These are phyloP conservation scores for Drosophila neutralis DNA, from an alignment of 2,888 invertebrate species.

Conservation along the genomic window DNA sequence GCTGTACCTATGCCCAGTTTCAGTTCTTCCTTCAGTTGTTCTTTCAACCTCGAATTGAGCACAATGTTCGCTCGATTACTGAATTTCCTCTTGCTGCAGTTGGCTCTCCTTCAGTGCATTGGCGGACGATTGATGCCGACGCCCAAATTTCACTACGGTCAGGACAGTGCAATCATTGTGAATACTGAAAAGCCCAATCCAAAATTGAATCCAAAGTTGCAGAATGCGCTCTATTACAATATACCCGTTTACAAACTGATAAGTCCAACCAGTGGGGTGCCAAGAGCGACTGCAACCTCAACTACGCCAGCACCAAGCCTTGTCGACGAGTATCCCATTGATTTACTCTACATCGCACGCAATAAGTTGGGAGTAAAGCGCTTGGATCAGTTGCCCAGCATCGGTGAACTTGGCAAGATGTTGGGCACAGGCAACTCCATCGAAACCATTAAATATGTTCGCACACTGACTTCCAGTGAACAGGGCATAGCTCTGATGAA, in stretches of 20 bases:
- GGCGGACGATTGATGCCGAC: conserved; percentile 24
- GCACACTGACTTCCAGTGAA: conserved; percentile 71
- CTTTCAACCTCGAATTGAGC: conserved; percentile 47
- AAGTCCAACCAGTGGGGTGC: conserved; percentile 28
- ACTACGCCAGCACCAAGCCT: conserved; percentile 29
- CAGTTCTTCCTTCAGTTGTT: conserved; percentile 52
- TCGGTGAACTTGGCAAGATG: conserved; percentile 74
- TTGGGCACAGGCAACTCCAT: conserved; percentile 72
- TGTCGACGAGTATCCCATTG: conserved; percentile 71
- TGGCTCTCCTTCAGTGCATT: conserved; percentile 57
- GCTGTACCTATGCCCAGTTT: not conserved
- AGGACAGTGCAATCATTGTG: conserved; percentile 68
- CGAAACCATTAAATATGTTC: conserved; percentile 79
- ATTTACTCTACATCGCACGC: conserved; percentile 77
- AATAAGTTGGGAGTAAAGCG: conserved; percentile 74
- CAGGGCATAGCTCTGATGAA: conserved; percentile 78
- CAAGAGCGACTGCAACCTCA: conserved; percentile 13
- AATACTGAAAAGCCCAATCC: conserved; percentile 51
- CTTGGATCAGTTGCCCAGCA: conserved; percentile 73
- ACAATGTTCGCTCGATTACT: conserved; percentile 43
- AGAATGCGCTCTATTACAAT: conserved; percentile 61
- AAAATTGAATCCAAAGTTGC: conserved; percentile 42
- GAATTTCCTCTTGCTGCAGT: conserved; percentile 36
- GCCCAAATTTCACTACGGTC: conserved; percentile 63
- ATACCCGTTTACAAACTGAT: conserved; percentile 67